Percentiles rank a stretch among this genome's conserved stretches.
phyloP scores from a whole-genome alignment of 35 echinoderm and acorn worm species.

The Stichopus chloronotus region DNA sequence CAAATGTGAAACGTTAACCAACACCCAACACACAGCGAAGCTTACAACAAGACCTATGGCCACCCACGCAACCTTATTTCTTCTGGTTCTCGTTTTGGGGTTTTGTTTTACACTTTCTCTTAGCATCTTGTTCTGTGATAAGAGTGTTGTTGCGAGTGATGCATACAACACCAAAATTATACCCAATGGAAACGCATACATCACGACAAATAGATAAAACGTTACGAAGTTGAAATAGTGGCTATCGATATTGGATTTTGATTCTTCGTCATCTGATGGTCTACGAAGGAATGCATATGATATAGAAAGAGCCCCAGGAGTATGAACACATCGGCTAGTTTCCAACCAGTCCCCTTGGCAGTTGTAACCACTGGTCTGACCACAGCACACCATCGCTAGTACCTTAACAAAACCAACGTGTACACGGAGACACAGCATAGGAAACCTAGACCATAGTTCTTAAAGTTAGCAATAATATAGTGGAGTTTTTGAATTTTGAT shows the following conservation, averaged over 20 bases:
- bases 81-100: not conserved
- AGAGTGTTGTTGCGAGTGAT: not conserved
- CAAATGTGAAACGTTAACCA: not conserved
- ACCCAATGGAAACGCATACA: not conserved
- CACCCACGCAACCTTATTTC: not conserved
- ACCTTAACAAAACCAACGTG: conserved; percentile 23
- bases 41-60: conserved; percentile 11
- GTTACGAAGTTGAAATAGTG: not conserved
- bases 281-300: not conserved
- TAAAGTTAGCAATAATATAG: not conserved
- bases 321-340: not conserved
- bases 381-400: conserved; percentile 38
- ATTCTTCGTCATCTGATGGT: no score
- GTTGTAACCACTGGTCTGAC: not conserved
- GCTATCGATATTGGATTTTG: no score
- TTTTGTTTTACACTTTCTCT: not conserved
- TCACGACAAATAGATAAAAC: not conserved
- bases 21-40: conserved; percentile 27
- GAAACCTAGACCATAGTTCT: not conserved
- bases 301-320: not conserved
- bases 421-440: not conserved
- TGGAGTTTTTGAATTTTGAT: no score
- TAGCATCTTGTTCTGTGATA: not conserved
- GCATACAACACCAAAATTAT: not conserved
- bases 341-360: not conserved